A percentile compares a stretch with the other conserved stretches of the same genome.
Evolutionary conservation across 2,888 invertebrate genomes (phyloP).

Genomic region (Caenorhabditis sp.): DNA sequence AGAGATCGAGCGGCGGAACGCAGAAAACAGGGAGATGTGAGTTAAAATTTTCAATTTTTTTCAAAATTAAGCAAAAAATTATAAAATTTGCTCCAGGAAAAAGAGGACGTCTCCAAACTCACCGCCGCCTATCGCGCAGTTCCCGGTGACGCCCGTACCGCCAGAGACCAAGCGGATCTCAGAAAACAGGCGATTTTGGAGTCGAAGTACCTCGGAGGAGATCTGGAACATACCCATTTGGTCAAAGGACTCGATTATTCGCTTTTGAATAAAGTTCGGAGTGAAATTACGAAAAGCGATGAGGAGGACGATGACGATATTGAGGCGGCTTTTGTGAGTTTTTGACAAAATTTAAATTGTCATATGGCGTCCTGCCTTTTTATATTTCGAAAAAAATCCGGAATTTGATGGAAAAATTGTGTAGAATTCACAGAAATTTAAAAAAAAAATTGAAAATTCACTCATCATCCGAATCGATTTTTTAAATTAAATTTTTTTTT

Average conservation of each 20-base stretch:
- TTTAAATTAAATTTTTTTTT: too few relatives aligned
- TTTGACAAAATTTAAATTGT: not conserved
- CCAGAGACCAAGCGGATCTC: slow-evolving; percentile 93
- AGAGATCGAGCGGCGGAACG: slow-evolving; percentile 84
- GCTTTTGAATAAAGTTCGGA: slow-evolving; percentile 90
- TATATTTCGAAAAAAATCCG: too few relatives aligned
- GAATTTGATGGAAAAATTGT: too few relatives aligned
- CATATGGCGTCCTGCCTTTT: too few relatives aligned
- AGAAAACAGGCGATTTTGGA: slow-evolving; percentile 95
- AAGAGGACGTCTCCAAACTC: slow-evolving; percentile 58
- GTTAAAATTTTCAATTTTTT: slow-evolving; percentile 6
- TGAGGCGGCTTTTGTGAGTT: slow-evolving; percentile 87
- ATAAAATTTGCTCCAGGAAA: slow-evolving; percentile 32
- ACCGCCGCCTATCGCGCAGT: slow-evolving; percentile 94
- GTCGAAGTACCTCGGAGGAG: slow-evolving; percentile 99
- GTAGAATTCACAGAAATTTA: too few relatives aligned
- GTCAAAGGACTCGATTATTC: slow-evolving; percentile 98
- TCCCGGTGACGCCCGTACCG: slow-evolving; percentile 87
- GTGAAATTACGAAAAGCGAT: slow-evolving; percentile 88
- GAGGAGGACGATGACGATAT: slow-evolving; percentile 86
- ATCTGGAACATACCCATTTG: slow-evolving; percentile 99
- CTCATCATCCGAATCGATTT: too few relatives aligned
- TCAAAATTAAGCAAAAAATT: not conserved
- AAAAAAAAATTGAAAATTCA: too few relatives aligned
- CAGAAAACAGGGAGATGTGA: slow-evolving; percentile 76